Conservation (phyloP, 2,797 vertebrate genomes). For the Clamator glandarius region DNA sequence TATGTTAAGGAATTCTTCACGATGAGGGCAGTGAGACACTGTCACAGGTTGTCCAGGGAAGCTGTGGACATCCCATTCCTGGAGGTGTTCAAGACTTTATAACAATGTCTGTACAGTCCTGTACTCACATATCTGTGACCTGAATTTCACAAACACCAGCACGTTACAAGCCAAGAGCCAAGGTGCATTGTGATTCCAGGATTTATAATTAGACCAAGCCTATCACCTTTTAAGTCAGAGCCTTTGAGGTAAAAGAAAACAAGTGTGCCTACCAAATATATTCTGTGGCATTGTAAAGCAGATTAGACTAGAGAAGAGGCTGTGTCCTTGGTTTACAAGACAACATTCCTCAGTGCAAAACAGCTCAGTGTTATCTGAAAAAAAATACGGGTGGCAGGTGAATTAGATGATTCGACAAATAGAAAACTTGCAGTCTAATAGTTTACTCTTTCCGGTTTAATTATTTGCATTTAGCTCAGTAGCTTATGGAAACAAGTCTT, state of each 20-base stretch:
- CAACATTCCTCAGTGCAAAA: background rate
- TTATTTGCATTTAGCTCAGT: background rate
- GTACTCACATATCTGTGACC: background rate
- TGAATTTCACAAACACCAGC: background rate
- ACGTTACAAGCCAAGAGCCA: background rate
- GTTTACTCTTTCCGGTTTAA: background rate
- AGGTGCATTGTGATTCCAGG: background rate
- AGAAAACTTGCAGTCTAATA: background rate
- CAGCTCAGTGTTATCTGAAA: fast-evolving
- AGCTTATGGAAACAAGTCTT: background rate
- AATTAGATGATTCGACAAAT: background rate
- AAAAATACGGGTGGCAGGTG: background rate
- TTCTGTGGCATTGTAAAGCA: background rate
- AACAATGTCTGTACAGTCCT: background rate
- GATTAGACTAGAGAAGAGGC: background rate
- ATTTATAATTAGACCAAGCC: background rate
- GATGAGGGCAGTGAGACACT: too few relatives aligned
- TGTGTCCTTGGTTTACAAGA: background rate
- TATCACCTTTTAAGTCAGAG: background rate
- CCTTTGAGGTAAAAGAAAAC: background rate
- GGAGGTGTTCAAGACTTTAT: too few relatives aligned
- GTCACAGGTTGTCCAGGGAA: too few relatives aligned
- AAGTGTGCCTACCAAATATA: background rate
- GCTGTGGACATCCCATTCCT: too few relatives aligned
- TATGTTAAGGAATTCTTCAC: too few relatives aligned